Base-by-base conservation (phyloP, 1,140 invertebrate genomes). In the Drosophila pruinosa region DNA sequence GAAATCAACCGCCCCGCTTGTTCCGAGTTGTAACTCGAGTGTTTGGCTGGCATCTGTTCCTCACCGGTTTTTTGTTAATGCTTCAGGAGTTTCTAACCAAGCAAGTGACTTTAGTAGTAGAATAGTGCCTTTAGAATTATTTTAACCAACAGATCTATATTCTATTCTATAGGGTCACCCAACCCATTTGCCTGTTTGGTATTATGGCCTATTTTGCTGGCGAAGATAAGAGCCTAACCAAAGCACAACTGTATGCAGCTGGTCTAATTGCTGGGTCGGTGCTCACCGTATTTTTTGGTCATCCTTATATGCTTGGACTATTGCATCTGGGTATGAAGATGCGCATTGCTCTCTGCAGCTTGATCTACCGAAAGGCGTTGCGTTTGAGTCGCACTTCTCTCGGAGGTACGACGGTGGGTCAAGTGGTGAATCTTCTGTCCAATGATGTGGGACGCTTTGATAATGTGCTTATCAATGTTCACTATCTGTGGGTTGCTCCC, bases 351-450 rank as follows among this genome's bases (percentile, higher is more conserved):
- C 91, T 93, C 3, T 95, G 94, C 58, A 94, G 94, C 2, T 76
- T 95, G n/a, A 92, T 95, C 26, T 95, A 95, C 75, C 91, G 94
- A 75, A 95, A 95, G 89, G 50, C 94, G 0, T 89, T 95, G 3
- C 92, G 92, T 5, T 79, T 96, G 1, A 95, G 94, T 65, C 92
- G 92, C 53, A 94, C 93, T 0, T 94, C 96, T 0, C 75, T 97
- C 17, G 94, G 94, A 0, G 94, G 96, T 70, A 96, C 96, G 1
- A 96, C 96, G 4, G 94, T 95, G 2, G 97, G 97, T 0, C 96
- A 97, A 92, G 94, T 97, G 43, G 88, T 90, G 0, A 95, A 95
- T 82, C 90, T 95, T 1, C 91, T 95, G 71, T 94, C 95, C 14
- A 95, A 95, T 77, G 94, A 95, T 73, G 91, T 92, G 4, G 91